phyloP scores from a whole-genome alignment of 2,797 vertebrate genomes.

The Mallotus villosus region DNA sequence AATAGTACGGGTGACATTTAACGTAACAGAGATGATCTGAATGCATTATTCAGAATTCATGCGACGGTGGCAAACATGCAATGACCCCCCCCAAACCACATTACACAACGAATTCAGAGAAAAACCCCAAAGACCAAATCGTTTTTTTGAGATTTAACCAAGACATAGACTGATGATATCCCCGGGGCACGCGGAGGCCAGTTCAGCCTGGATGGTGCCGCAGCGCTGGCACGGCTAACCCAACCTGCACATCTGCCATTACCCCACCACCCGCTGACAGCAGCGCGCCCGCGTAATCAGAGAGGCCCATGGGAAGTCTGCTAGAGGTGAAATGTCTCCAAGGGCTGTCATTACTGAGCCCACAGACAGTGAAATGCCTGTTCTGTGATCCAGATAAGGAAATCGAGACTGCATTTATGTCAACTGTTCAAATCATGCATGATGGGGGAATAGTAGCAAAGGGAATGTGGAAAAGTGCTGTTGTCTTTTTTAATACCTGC shows the following conservation, averaged over 20 bases:
- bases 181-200: neutral
- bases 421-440: neutral
- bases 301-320: slow-evolving; percentile 18
- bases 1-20: too few species aligned
- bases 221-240: neutral
- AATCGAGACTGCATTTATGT: neutral
- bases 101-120: neutral
- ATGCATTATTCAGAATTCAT: too few species aligned
- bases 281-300: slow-evolving; percentile 4
- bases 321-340: slow-evolving; percentile 35
- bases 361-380: neutral
- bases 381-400: slow-evolving; percentile 22
- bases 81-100: too few species aligned
- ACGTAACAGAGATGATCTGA: too few species aligned
- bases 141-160: too few species aligned
- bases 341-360: slow-evolving; percentile 26
- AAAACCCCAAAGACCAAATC: too few species aligned
- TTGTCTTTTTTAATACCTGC: too few species aligned
- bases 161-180: neutral
- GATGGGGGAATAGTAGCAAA: neutral
- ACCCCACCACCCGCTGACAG: neutral
- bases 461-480: neutral
- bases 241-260: neutral
- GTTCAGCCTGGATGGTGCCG: neutral
- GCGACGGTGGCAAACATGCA: too few species aligned